Conservation (phyloP, 2,113 vertebrate species). For the Nasalis larvatus region DNA sequence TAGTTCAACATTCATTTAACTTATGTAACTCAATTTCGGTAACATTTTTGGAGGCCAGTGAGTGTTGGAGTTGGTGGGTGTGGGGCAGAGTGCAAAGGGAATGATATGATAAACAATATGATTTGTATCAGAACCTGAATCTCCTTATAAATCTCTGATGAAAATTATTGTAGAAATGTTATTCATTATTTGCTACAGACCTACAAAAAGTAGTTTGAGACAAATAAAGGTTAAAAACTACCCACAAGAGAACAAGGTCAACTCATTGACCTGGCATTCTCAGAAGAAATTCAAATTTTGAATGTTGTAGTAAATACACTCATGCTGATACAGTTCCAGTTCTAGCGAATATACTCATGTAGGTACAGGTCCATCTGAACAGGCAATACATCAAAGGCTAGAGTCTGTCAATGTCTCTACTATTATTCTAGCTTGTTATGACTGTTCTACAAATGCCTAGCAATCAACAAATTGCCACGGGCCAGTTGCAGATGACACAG, state of each 20-base stretch:
- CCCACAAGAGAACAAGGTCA: not conserved
- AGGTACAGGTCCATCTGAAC: not conserved
- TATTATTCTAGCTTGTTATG: not conserved
- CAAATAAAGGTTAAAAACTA: not conserved
- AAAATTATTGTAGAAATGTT: not conserved
- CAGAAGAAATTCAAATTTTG: not conserved
- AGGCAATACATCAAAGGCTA: not conserved
- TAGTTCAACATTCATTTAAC: not conserved
- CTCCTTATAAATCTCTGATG: not conserved
- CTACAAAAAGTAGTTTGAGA: not conserved
- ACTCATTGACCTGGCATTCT: not conserved
- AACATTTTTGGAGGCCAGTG: not conserved
- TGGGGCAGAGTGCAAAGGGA: not conserved
- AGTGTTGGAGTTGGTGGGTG: not conserved
- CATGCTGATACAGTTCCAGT: not conserved
- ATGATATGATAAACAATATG: not conserved
- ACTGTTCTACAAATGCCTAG: not conserved
- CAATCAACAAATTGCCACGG: not conserved
- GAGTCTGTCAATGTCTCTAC: not conserved
- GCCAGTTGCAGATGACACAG: not conserved
- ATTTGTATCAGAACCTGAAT: not conserved
- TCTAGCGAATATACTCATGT: too few species aligned
- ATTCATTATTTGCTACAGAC: not conserved
- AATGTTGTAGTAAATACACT: not conserved
- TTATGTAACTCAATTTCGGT: not conserved